These are phyloP conservation scores for Parnassius glacialis DNA, from an alignment of 2,888 invertebrate species.

Conservation along the genomic window DNA sequence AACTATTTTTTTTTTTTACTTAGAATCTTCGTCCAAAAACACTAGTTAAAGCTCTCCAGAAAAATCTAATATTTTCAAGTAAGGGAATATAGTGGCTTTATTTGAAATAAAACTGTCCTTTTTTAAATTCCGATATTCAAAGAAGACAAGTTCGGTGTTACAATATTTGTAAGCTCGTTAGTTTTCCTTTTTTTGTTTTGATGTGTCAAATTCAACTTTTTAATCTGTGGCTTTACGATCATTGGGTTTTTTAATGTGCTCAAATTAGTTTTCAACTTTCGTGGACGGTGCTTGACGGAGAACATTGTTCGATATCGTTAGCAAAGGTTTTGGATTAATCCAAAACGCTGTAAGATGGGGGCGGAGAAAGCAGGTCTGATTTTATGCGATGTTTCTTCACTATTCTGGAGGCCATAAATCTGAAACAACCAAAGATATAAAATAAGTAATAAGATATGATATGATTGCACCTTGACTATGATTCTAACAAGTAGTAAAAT, in stretches of 20 bases:
- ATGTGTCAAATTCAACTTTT: constrained; percentile 26
- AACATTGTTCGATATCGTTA: constrained; percentile 31
- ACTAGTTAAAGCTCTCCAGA: constrained; percentile 45
- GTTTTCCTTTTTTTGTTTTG: constrained; percentile 49
- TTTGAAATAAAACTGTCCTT: constrained; percentile 29
- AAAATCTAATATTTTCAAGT: constrained; percentile 25
- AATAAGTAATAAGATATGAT: neutral
- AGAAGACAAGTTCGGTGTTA: constrained; percentile 54
- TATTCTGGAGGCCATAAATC: constrained; percentile 38
- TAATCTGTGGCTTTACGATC: constrained; percentile 27
- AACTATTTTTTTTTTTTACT: constrained; percentile 54
- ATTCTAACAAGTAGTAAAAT: no score
- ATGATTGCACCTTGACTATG: no score
- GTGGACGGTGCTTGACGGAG: constrained; percentile 34
- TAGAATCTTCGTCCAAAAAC: constrained; percentile 43
- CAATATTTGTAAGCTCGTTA: constrained; percentile 60
- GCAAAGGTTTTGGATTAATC: constrained; percentile 24
- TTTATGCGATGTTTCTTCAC: constrained; percentile 39
- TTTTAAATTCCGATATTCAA: constrained; percentile 25
- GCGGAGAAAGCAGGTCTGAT: constrained; percentile 14
- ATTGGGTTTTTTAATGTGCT: constrained; percentile 23
- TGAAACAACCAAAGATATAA: constrained; percentile 31
- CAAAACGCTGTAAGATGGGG: constrained; percentile 14
- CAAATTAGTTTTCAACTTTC: constrained; percentile 19
- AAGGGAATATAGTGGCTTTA: constrained; percentile 14